Percentiles rank a stretch among this genome's conserved stretches.
Conservation (phyloP, 53 echinoderm and acorn worm genomes). For the Paelopatides confundens region DNA sequence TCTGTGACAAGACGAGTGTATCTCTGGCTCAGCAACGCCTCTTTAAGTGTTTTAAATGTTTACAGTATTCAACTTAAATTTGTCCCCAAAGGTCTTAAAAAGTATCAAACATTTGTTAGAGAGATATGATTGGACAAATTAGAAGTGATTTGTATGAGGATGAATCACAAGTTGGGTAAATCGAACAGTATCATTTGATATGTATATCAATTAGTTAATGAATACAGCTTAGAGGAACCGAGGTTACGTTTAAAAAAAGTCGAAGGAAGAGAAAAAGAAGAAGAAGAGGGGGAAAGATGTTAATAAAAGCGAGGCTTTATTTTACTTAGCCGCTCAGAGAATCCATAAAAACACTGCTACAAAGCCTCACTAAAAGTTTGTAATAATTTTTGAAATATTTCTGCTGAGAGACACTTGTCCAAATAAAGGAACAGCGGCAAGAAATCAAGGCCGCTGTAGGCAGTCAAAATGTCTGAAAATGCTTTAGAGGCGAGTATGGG, state of each 20-base stretch:
- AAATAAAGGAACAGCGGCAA: background rate
- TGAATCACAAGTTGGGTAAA: conserved; percentile 23
- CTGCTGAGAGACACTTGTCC: background rate
- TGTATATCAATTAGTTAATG: conserved; percentile 45
- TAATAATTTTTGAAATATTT: background rate
- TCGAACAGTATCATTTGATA: background rate
- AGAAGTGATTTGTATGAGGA: background rate
- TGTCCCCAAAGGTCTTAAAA: conserved; percentile 43
- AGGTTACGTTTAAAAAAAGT: background rate
- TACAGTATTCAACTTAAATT: conserved; percentile 33
- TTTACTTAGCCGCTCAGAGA: background rate
- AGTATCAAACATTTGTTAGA: conserved; percentile 29
- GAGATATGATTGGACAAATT: conserved; percentile 35
- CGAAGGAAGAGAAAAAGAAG: background rate
- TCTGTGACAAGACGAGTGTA: too few relatives aligned
- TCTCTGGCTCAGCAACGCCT: too few relatives aligned
- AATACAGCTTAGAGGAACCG: conserved; percentile 32
- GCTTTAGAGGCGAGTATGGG: background rate
- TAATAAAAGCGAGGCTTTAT: background rate
- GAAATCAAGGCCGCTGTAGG: background rate
- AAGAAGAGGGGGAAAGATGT: background rate
- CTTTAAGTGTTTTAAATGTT: conserved; percentile 27
- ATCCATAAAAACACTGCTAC: background rate
- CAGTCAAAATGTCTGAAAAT: background rate
- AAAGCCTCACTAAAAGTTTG: conserved; percentile 3